These are phyloP conservation scores for Clamator glandarius DNA, from an alignment of 2,797 vertebrate genomes.

Conservation along the genomic window DNA sequence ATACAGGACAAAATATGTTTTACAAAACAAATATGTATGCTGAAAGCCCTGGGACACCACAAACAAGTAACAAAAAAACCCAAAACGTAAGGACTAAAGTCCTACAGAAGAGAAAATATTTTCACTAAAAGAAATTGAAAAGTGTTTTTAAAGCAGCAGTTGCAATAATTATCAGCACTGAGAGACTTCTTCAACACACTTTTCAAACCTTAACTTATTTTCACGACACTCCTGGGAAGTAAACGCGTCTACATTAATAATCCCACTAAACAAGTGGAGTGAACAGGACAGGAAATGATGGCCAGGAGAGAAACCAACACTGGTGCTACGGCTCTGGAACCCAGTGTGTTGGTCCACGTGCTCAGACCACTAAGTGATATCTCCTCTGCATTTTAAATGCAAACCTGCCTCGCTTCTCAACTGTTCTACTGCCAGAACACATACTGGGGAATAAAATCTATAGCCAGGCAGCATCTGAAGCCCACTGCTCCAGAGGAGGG, in stretches of 20 bases:
- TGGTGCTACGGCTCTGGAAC: background rate
- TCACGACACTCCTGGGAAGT: background rate
- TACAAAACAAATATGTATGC: background rate
- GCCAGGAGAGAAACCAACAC: accelerated
- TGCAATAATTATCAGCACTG: background rate
- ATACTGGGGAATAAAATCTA: background rate
- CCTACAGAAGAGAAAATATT: background rate
- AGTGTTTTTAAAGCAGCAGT: background rate
- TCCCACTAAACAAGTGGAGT: background rate
- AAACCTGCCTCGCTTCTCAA: background rate
- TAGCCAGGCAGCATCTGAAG: background rate
- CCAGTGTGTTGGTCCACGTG: background rate
- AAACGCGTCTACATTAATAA: background rate
- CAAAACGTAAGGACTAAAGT: background rate
- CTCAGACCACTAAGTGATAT: background rate
- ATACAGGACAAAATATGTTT: background rate
- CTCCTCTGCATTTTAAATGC: background rate
- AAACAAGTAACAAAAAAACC: background rate
- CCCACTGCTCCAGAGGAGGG: background rate
- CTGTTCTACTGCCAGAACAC: background rate
- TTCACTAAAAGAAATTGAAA: background rate
- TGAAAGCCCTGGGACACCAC: background rate
- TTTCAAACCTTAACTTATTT: background rate
- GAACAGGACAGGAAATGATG: background rate
- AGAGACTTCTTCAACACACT: background rate